These are phyloP conservation scores for Yponomeuta plumbellus DNA, from an alignment of 2,888 invertebrate genomes.

Conservation along the genomic window DNA sequence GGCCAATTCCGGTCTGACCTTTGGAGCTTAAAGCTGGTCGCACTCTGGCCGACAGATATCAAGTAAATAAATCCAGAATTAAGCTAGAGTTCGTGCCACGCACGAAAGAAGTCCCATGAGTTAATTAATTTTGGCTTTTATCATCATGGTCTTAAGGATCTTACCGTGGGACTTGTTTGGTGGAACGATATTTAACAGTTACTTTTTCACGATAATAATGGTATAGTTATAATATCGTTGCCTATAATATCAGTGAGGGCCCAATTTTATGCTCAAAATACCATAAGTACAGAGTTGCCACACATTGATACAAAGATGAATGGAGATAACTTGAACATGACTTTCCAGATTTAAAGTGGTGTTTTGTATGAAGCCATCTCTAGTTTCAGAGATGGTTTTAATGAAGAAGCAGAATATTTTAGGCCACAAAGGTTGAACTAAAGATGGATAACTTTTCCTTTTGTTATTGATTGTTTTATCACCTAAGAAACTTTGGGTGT, in stretches of 20 bases:
- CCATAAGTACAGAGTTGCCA: neutral
- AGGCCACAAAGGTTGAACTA: neutral
- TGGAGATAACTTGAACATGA: constrained; percentile 1
- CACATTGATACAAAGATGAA: neutral
- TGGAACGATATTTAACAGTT: too few species aligned
- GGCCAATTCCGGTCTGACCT: too few species aligned
- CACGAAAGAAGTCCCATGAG: too few species aligned
- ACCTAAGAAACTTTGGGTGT: too few species aligned
- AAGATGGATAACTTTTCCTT: neutral
- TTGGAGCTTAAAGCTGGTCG: too few species aligned
- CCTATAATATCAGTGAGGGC: neutral
- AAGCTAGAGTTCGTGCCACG: too few species aligned
- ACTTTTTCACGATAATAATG: neutral
- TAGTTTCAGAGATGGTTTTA: neutral
- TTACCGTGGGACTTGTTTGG: too few species aligned
- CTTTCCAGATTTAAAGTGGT: constrained; percentile 2
- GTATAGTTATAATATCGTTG: neutral
- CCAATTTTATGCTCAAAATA: neutral
- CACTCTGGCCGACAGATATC: too few species aligned
- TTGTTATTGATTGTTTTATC: neutral
- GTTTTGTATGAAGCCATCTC: constrained; percentile 7
- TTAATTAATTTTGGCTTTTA: too few species aligned
- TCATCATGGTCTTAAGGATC: too few species aligned
- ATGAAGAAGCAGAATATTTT: constrained; percentile 7
- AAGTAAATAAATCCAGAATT: too few species aligned